Evolutionary conservation across 2,888 invertebrate genomes (phyloP).

Genomic region (Drosophila diplacantha): DNA sequence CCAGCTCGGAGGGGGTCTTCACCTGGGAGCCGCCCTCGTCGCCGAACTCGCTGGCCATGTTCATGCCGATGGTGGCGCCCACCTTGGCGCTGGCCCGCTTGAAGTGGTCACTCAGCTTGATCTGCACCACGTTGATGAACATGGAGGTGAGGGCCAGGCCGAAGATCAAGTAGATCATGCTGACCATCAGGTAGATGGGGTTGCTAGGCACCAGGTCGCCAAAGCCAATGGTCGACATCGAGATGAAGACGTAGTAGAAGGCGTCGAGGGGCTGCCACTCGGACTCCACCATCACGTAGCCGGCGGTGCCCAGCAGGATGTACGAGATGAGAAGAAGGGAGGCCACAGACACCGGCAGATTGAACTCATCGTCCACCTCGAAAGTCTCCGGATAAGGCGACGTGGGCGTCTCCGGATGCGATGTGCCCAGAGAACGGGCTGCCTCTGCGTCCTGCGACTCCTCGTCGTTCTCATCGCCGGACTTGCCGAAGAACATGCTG

Average conservation of each 20-base stretch:
- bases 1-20: constrained; percentile 71
- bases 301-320: constrained; percentile 90
- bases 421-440: constrained; percentile 67
- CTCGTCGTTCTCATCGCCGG: constrained; percentile 78
- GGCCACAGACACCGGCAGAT: constrained; percentile 94
- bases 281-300: constrained; percentile 85
- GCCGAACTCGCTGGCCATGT: constrained; percentile 80
- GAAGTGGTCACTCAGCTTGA: constrained; percentile 88
- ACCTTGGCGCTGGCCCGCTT: constrained; percentile 90
- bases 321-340: constrained; percentile 89
- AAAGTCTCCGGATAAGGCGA: constrained; percentile 88
- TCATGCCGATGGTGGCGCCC: constrained; percentile 89
- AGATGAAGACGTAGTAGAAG: constrained; percentile 98
- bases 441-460: constrained; percentile 75
- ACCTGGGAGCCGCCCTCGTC: constrained; percentile 61
- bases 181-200: constrained; percentile 91
- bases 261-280: constrained; percentile 95
- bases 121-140: constrained; percentile 97
- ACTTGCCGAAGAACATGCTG: constrained; percentile 82
- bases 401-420: constrained; percentile 81
- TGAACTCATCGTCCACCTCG: constrained; percentile 94
- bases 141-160: constrained; percentile 97
- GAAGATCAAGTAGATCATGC: constrained; percentile 94
- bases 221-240: constrained; percentile 98
- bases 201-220: constrained; percentile 94